phyloP scores from a whole-genome alignment of 2,888 invertebrate species.

The Sphaerophoria taeniata region DNA sequence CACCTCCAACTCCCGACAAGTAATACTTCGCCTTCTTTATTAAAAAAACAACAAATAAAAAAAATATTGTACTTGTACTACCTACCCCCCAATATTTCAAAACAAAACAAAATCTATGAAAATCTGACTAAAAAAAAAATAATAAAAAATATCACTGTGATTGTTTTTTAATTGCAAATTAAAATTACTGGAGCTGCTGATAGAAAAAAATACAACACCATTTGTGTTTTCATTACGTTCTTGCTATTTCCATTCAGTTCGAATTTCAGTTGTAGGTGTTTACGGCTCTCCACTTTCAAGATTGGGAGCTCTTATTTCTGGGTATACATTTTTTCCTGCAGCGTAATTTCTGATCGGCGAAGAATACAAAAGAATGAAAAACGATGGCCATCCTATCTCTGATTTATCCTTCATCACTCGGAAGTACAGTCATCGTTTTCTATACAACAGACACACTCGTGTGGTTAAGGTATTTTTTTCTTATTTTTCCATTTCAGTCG shows the following conservation, averaged over 20 bases:
- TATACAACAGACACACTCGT: background rate
- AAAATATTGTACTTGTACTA: conserved; percentile 69
- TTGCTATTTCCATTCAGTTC: conserved; percentile 27
- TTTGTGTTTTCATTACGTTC: conserved; percentile 72
- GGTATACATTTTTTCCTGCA: conserved; percentile 18
- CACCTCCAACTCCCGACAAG: conserved; percentile 61
- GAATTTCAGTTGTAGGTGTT: background rate
- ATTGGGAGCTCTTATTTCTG: conserved; percentile 8
- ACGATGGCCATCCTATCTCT: conserved; percentile 33
- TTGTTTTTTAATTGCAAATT: conserved; percentile 83
- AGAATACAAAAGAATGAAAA: conserved; percentile 24
- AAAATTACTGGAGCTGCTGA: conserved; percentile 83
- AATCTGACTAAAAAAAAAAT: conserved; percentile 75
- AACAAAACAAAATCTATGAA: conserved; percentile 76
- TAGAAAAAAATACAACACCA: conserved; percentile 79
- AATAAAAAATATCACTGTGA: conserved; percentile 81
- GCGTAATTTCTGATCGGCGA: conserved; percentile 11
- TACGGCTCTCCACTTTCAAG: background rate
- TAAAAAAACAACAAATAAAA: conserved; percentile 14
- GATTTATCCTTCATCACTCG: conserved; percentile 37
- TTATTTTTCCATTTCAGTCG: too few species aligned
- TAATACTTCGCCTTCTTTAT: conserved; percentile 73
- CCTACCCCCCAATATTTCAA: conserved; percentile 61
- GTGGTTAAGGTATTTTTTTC: too few species aligned
- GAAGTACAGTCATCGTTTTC: conserved; percentile 69